Conservation (phyloP, 2,888 invertebrate species). For the Gastrophysa polygoni region DNA sequence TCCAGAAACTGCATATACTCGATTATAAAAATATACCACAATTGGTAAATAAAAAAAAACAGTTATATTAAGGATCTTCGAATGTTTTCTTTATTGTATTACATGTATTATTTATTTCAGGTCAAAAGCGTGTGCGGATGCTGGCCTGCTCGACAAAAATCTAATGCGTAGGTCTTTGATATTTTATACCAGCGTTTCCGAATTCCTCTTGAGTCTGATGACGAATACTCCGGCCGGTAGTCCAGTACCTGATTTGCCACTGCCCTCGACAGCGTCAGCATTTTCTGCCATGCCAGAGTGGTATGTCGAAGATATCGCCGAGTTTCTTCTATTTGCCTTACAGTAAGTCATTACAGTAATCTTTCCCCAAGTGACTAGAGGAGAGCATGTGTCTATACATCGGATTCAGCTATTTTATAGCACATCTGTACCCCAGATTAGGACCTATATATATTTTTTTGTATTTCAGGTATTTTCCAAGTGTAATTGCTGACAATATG, state of each 20-base stretch:
- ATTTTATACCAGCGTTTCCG: conserved; percentile 88
- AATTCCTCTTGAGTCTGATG: conserved; percentile 73
- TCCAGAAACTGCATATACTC: too few species aligned
- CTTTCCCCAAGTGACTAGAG: too few species aligned
- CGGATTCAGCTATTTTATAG: too few species aligned
- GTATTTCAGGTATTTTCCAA: conserved; percentile 72
- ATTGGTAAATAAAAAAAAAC: too few species aligned
- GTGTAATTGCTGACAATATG: conserved; percentile 75
- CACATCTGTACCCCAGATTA: too few species aligned
- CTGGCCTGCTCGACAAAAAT: conserved; percentile 83
- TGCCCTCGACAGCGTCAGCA: conserved; percentile 68
- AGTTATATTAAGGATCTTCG: too few species aligned
- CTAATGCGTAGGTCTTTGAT: conserved; percentile 81
- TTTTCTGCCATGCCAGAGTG: conserved; percentile 96
- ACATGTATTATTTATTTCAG: conserved; percentile 63
- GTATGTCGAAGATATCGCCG: conserved; percentile 97
- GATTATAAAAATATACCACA: too few species aligned
- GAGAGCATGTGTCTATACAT: too few species aligned
- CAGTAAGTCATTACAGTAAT: conserved; percentile 84
- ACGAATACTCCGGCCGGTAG: conserved; percentile 62
- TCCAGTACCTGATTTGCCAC: conserved; percentile 62
- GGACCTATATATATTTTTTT: too few species aligned
- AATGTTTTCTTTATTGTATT: too few species aligned
- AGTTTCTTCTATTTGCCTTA: conserved; percentile 90
- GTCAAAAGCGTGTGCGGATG: conserved; percentile 91